These are phyloP conservation scores for Labeo rohita DNA, from an alignment of 2,113 vertebrate species.

Conservation along the genomic window DNA sequence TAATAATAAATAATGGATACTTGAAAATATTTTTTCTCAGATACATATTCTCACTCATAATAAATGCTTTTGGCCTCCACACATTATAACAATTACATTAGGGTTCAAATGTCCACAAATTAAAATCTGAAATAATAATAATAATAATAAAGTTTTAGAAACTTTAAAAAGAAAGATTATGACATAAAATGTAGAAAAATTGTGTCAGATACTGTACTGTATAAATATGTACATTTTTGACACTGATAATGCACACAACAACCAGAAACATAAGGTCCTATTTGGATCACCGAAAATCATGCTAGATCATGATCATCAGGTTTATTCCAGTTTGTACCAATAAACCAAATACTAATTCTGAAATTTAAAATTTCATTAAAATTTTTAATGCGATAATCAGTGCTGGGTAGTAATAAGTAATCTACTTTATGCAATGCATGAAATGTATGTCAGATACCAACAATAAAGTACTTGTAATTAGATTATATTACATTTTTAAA, in stretches of 20 bases:
- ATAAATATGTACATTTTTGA: too few relatives aligned
- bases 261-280: too few relatives aligned
- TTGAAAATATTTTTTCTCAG: neutral
- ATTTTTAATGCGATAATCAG: neutral
- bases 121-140: neutral
- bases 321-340: too few relatives aligned
- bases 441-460: neutral
- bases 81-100: neutral
- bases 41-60: neutral
- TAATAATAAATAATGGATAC: neutral
- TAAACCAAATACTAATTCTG: neutral
- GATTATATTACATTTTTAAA: too few relatives aligned
- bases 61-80: neutral
- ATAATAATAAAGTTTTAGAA: neutral
- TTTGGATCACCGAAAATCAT: too few relatives aligned
- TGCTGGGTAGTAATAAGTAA: too few relatives aligned
- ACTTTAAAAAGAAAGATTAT: neutral
- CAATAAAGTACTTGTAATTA: too few relatives aligned
- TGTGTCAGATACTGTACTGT: neutral
- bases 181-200: neutral
- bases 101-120: neutral
- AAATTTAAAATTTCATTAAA: neutral
- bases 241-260: too few relatives aligned
- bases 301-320: too few relatives aligned
- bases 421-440: neutral